Base-by-base conservation (phyloP, 2,113 vertebrate genomes). In the Macroglossus sobrinus region DNA sequence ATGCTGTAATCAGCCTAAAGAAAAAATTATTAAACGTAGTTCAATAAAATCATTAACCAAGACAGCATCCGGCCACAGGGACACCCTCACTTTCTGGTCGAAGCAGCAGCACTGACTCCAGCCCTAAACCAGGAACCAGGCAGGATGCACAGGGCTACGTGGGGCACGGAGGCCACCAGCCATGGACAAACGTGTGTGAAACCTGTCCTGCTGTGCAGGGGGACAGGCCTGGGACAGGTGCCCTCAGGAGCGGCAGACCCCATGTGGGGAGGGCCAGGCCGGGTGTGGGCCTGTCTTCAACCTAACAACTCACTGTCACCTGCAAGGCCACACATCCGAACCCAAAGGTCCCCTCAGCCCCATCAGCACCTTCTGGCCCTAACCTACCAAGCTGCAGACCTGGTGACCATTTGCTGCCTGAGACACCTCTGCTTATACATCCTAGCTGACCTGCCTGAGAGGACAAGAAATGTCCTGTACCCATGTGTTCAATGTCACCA, bases 101-200 rank as follows among this genome's bases (percentile, higher is more conserved):
- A 4, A n/a, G 26, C 11, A 13, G 26, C 7, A 33, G 89, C 10
- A 0, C 35, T 6, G 3, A 26, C 78, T 55, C 14, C 5, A 3
- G 93, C 24, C 45, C 7, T 43, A 30, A 4, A 26, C 8, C 5
- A 2, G 94, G 91, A 78, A 69, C 38, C 57, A 61, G 95, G 93
- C 13, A 0, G 82, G 66, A 89, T 61, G 47, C 1, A 0, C 15
- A 35, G 91, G 74, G 38, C 84, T 3, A 8, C 0, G 0, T 24
- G 2, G 18, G 7, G 21, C 6, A 13, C 12, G 1, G 15, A 4
- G 0, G 28, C 45, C 3, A 0, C 10, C 0, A 5, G 87, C 35
- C 0, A 1, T 1, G 1, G 21, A 28, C n/a, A 12, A 8, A 1
- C 2, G 21, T 12, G 8, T 0, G n/a, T 28, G 28, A 18, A 12